These are phyloP conservation scores for Diachasmimorpha longicaudata DNA, from an alignment of 1,140 invertebrate genomes.

Conservation along the genomic window DNA sequence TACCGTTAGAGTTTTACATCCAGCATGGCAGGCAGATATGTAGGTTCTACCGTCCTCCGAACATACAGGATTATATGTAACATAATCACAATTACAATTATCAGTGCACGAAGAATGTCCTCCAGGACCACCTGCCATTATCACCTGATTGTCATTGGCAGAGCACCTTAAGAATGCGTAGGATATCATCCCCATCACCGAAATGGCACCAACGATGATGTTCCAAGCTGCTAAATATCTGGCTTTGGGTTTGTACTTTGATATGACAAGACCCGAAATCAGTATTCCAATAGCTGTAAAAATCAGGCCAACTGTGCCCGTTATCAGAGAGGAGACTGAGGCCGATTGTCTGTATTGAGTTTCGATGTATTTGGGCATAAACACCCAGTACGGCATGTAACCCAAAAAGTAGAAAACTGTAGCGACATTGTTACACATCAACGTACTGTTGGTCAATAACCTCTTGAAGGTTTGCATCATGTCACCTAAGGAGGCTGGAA, in stretches of 20 bases:
- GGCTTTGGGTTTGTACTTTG: constrained; percentile 72
- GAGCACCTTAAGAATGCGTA: constrained; percentile 76
- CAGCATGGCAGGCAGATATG: constrained; percentile 76
- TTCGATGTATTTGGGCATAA: constrained; percentile 80
- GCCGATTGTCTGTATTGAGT: constrained; percentile 77
- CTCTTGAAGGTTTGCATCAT: constrained; percentile 71
- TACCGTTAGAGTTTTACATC: constrained; percentile 62
- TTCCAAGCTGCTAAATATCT: constrained; percentile 76
- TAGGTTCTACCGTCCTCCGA: constrained; percentile 67
- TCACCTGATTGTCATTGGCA: constrained; percentile 63
- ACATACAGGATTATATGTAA: constrained; percentile 74
- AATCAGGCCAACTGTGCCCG: constrained; percentile 73
- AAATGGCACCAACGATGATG: constrained; percentile 71
- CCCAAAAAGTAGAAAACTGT: constrained; percentile 75
- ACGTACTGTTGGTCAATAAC: constrained; percentile 69
- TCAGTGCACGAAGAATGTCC: constrained; percentile 66
- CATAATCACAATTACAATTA: constrained; percentile 71
- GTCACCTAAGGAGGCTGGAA: constrained; percentile 63
- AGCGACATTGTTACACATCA: constrained; percentile 74
- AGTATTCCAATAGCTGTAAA: constrained; percentile 77
- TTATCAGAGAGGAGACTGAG: constrained; percentile 71
- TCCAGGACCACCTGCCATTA: constrained; percentile 53
- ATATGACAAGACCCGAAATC: constrained; percentile 72
- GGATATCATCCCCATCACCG: constrained; percentile 69
- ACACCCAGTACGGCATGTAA: constrained; percentile 78